phyloP scores from a whole-genome alignment of 2,888 invertebrate species.

The Pediacus dermestoides region DNA sequence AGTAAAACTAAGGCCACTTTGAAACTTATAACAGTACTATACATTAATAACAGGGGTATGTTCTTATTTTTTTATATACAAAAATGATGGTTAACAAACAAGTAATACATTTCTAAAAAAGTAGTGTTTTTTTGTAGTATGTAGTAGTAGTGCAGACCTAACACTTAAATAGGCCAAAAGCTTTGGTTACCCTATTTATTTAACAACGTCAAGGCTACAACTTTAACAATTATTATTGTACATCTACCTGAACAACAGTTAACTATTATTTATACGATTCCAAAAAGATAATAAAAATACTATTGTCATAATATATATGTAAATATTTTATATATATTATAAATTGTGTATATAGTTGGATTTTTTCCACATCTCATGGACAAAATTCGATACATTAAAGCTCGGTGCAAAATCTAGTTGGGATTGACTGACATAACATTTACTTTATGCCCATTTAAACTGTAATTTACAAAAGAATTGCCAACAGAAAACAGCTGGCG shows the following conservation, averaged over 20 bases:
- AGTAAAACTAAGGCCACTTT: conserved; percentile 32
- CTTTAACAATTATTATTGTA: conserved; percentile 41
- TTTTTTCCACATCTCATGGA: conserved; percentile 35
- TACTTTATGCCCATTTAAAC: conserved; percentile 5
- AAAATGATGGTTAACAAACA: conserved; percentile 28
- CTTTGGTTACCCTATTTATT: conserved; percentile 27
- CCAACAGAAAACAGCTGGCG: too few species aligned
- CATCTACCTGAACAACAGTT: conserved; percentile 44
- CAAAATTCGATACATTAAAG: conserved; percentile 23
- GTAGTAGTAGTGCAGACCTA: conserved; percentile 31
- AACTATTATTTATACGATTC: conserved; percentile 40
- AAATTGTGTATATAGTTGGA: conserved; percentile 33
- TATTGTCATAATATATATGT: conserved; percentile 47
- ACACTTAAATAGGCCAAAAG: conserved; percentile 31
- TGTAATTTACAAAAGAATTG: conserved; percentile 10
- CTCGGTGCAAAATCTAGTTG: conserved; percentile 7
- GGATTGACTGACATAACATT: not conserved
- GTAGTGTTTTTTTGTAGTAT: conserved; percentile 24
- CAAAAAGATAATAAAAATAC: conserved; percentile 48
- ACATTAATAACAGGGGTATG: conserved; percentile 30
- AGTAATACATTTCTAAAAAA: conserved; percentile 33
- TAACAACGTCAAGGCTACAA: conserved; percentile 37
- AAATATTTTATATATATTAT: too few species aligned
- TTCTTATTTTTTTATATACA: conserved; percentile 30
- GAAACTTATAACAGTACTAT: conserved; percentile 33